Base-by-base conservation (phyloP, 2,888 invertebrate genomes). In the Cosmia pyralina region DNA sequence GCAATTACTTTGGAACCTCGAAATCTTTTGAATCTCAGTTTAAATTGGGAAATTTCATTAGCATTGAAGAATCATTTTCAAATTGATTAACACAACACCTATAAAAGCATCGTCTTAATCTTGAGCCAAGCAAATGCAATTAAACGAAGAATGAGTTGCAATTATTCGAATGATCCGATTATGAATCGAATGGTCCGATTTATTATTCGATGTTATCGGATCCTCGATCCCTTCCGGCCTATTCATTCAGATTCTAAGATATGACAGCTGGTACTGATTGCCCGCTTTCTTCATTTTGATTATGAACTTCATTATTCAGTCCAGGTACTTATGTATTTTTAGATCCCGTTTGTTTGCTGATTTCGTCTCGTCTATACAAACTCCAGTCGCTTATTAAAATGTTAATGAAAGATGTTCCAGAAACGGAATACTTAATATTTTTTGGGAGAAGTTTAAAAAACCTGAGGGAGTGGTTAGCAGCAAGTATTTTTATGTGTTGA, bases 1-100 rank as follows among this genome's bases (percentile, higher is more conserved):
- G 55, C 70, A 84, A 85, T 85, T 78, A 84, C 72, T 84, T 75
- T 52, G 22, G 41, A 62, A 38, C 67, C 63, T 60, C 77, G 44
- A 60, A 75, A 84, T 70, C 72, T 67, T 72, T 64, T 62, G 55
- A 79, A 75, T 74, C 72, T 48, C 22, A 15, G 58, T 57, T 67
- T 55, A 69, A 81, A 83, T 84, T 79, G 76, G 72, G 81, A 86
- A 84, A 88, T 77, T 88, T 83, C 80, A 89, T 89, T 87, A 88
- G 79, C 84, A 85, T 84, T 82, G 67, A 83, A 79, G 44, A 67
- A 72, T 69, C 62, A 46, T 85, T 85, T 79, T 74, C 77, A 75
- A 41, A 77, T 81, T 80, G 75, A 89, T 88, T 86, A 87, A 87
- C 88, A 87, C 88, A 88, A 87, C 83, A 85, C 71, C 77, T 76